Percentiles rank a stretch among this genome's conserved stretches.
Conservation (phyloP, 2,797 vertebrate genomes). For the Bradypus variegatus region DNA sequence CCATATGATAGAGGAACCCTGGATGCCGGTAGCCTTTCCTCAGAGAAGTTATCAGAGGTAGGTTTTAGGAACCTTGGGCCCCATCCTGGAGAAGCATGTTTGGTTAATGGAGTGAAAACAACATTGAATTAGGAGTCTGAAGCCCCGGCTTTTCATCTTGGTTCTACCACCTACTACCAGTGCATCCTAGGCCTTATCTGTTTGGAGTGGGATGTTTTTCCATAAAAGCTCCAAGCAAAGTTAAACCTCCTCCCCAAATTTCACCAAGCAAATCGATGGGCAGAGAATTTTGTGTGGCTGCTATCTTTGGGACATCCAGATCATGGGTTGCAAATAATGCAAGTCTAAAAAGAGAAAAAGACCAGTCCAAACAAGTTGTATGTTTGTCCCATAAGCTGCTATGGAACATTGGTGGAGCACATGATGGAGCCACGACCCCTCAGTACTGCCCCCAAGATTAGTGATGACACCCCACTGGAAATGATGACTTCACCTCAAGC, state of each 20-base stretch:
- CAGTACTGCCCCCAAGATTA: conserved; percentile 91
- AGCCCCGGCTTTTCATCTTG: too few species aligned
- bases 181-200: too few species aligned
- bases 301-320: conserved; percentile 88
- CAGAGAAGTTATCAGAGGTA: too few species aligned
- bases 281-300: conserved; percentile 95
- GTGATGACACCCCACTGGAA: conserved; percentile 94
- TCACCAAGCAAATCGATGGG: conserved; percentile 96
- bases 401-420: conserved; percentile 94
- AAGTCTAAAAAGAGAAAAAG: conserved; percentile 96
- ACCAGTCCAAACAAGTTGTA: conserved; percentile 92
- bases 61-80: too few species aligned
- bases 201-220: too few species aligned
- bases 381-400: conserved; percentile 94
- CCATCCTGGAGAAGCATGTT: too few species aligned
- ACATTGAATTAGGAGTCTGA: too few species aligned
- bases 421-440: conserved; percentile 91
- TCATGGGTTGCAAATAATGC: conserved; percentile 97
- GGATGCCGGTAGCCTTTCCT: too few species aligned
- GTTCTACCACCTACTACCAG: too few species aligned
- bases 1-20: too few species aligned
- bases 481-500: conserved; percentile 90
- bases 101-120: too few species aligned
- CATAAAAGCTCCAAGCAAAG: too few species aligned
- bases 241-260: conserved; percentile 93